phyloP scores from a whole-genome alignment of 2,888 invertebrate species.

The Caenorhabditis plicata region DNA sequence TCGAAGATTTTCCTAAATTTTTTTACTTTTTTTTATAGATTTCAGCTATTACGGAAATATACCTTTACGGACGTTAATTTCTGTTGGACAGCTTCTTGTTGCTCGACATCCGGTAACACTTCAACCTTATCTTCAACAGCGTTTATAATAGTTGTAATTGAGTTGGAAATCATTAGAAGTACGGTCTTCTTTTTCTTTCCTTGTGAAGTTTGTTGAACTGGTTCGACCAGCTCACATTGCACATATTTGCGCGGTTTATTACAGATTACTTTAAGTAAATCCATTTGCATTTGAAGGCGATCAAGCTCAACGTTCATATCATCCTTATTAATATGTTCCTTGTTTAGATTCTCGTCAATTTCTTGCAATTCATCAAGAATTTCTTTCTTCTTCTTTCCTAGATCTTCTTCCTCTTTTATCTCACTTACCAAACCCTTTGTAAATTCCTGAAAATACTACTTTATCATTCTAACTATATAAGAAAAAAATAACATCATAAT shows the following conservation, averaged over 20 bases:
- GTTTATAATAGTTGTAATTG: conserved; percentile 60
- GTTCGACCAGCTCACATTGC: conserved; percentile 44
- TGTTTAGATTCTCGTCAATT: conserved; percentile 36
- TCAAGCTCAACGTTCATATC: conserved; percentile 45
- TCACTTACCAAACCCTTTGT: conserved; percentile 23
- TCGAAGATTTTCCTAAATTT: conserved; percentile 23
- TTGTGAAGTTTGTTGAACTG: conserved; percentile 35
- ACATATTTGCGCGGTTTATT: conserved; percentile 46
- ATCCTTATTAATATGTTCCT: conserved; percentile 24
- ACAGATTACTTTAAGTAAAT: conserved; percentile 46
- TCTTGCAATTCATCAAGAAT: conserved; percentile 35
- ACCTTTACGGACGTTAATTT: conserved; percentile 38
- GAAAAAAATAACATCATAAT: conserved; percentile 13
- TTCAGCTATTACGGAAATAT: not conserved
- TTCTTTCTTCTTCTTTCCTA: conserved; percentile 37
- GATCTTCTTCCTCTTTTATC: conserved; percentile 40
- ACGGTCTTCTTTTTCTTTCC: conserved; percentile 44
- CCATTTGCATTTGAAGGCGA: conserved; percentile 48
- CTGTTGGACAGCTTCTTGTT: conserved; percentile 31
- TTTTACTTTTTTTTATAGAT: not conserved
- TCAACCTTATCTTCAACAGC: conserved; percentile 54
- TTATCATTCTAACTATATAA: not conserved
- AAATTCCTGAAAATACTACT: conserved; percentile 12
- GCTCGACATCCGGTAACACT: conserved; percentile 21
- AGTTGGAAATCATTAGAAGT: conserved; percentile 58